These are phyloP conservation scores for Aporophyla lueneburgensis DNA, from an alignment of 2,888 invertebrate species.

Conservation along the genomic window DNA sequence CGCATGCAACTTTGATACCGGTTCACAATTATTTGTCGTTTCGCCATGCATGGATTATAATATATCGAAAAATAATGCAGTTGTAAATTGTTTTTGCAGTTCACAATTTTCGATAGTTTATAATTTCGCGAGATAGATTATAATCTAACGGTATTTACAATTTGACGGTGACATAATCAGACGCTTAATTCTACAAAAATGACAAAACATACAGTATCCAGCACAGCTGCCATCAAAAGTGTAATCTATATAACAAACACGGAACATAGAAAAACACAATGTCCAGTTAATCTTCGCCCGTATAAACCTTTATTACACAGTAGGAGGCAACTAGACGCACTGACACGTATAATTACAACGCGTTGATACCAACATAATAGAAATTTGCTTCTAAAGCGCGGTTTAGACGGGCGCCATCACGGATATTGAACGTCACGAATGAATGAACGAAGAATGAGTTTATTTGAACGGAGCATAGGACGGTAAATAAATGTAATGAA, in stretches of 20 bases:
- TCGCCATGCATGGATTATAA: too few species aligned
- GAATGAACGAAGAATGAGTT: constrained; percentile 54
- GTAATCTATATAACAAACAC: constrained; percentile 11
- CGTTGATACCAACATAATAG: constrained; percentile 54
- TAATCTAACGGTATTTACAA: too few species aligned
- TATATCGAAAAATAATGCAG: too few species aligned
- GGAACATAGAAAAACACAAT: constrained; percentile 1
- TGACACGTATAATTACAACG: constrained; percentile 66
- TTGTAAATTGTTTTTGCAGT: too few species aligned
- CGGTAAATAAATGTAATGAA: constrained; percentile 61
- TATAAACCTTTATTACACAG: constrained; percentile 52
- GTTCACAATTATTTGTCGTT: too few species aligned
- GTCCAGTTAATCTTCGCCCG: constrained; percentile 20
- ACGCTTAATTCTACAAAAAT: too few species aligned
- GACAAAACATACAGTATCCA: neutral
- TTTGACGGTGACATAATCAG: too few species aligned
- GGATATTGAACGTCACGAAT: constrained; percentile 59
- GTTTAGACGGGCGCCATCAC: constrained; percentile 58
- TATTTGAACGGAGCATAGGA: constrained; percentile 50
- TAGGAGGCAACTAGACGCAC: constrained; percentile 57
- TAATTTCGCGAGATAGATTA: too few species aligned
- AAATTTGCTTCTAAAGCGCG: constrained; percentile 50
- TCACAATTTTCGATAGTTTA: too few species aligned
- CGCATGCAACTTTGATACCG: too few species aligned
- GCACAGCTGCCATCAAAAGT: neutral